Evolutionary conservation across 2,113 vertebrate species (phyloP).

Genomic region (Nannobrachium achirus): DNA sequence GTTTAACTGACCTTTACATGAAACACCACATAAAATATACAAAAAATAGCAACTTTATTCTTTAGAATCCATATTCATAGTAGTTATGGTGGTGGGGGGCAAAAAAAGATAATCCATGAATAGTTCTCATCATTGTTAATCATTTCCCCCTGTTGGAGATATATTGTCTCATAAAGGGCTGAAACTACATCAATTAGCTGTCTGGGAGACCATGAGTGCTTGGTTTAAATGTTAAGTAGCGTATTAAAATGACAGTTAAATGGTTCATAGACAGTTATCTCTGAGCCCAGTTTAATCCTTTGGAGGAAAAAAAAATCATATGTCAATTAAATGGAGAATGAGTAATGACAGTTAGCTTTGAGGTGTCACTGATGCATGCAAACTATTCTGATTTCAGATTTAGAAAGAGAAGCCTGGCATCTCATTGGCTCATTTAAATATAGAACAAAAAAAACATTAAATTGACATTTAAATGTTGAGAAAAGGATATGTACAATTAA

Average conservation of each 20-base stretch:
- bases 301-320: slow-evolving; percentile 64
- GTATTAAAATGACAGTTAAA: slow-evolving; percentile 95
- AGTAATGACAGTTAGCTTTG: slow-evolving; percentile 76
- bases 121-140: slow-evolving; percentile 90
- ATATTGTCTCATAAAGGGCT: slow-evolving; percentile 94
- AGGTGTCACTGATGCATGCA: slow-evolving; percentile 61
- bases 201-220: slow-evolving; percentile 86
- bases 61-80: slow-evolving; percentile 33
- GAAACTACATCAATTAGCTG: slow-evolving; percentile 87
- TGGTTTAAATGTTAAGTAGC: slow-evolving; percentile 94
- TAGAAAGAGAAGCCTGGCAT: slow-evolving; percentile 43
- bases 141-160: slow-evolving; percentile 90
- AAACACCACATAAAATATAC: slow-evolving; percentile 39
- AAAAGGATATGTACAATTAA: slow-evolving; percentile 29
- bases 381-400: slow-evolving; percentile 62
- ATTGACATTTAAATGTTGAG: slow-evolving; percentile 50
- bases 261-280: slow-evolving; percentile 88
- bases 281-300: slow-evolving; percentile 70
- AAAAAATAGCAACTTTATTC: slow-evolving; percentile 29
- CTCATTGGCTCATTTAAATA: slow-evolving; percentile 18
- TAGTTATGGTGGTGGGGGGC: slow-evolving; percentile 42
- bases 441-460: slow-evolving; percentile 45
- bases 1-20: slow-evolving; percentile 63
- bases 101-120: slow-evolving; percentile 56
- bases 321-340: slow-evolving; percentile 75